Percentiles rank a stretch among this genome's conserved stretches.
Evolutionary conservation across 2,113 vertebrate genomes (phyloP).

Genomic region (Cephalopterus ornatus): DNA sequence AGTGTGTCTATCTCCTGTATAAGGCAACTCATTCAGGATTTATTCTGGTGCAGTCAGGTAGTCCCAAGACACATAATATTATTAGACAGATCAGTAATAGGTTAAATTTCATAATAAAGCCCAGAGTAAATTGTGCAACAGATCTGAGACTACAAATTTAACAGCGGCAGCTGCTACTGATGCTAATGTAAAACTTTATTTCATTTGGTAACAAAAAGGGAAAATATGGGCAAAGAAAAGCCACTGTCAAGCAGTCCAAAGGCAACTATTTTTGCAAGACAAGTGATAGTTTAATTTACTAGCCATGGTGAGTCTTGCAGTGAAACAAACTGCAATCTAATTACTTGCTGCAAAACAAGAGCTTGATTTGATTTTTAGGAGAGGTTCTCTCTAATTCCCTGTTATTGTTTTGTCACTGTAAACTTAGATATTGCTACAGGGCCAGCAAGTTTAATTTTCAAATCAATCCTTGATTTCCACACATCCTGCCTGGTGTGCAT

Average conservation of each 20-base stretch:
- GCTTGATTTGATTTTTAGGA: constrained; percentile 59
- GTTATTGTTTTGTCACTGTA: constrained; percentile 49
- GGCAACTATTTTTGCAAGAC: constrained; percentile 24
- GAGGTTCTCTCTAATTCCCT: constrained; percentile 32
- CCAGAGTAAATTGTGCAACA: neutral
- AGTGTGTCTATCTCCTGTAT: rapidly evolving
- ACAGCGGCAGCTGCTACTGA: neutral
- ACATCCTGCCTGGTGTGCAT: neutral
- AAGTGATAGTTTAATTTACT: constrained; percentile 58
- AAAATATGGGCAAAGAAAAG: neutral
- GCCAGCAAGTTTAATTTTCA: constrained; percentile 40
- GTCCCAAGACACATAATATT: neutral
- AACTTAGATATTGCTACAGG: constrained; percentile 28
- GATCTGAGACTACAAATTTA: neutral
- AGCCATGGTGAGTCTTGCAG: constrained; percentile 16
- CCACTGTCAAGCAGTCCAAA: neutral
- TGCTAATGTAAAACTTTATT: neutral
- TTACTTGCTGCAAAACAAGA: constrained; percentile 54
- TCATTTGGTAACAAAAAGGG: neutral
- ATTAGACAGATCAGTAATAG: neutral
- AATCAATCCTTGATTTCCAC: constrained; percentile 27
- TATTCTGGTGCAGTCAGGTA: neutral
- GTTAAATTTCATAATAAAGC: neutral
- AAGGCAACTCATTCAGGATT: neutral
- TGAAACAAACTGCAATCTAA: constrained; percentile 47